phyloP scores from a whole-genome alignment of 2,797 vertebrate species.

The Rhinatrema bivittatum region DNA sequence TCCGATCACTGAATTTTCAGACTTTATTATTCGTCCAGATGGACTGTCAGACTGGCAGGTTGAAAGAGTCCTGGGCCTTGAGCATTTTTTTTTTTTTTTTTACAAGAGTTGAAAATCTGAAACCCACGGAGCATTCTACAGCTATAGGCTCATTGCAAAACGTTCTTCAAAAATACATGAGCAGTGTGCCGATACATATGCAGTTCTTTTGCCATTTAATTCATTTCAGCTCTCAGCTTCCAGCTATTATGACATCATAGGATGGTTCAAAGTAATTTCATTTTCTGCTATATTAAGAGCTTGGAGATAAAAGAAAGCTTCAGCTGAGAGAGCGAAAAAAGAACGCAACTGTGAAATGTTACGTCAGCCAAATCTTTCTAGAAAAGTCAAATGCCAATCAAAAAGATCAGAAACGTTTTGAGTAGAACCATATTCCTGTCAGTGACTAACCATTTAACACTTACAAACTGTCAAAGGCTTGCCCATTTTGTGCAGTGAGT shows the following conservation, averaged over 20 bases:
- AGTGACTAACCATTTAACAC: background rate
- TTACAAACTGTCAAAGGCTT: slow-evolving; percentile 1
- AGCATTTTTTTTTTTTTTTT: no score
- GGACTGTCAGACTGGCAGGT: no score
- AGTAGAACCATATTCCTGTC: slow-evolving; percentile 5
- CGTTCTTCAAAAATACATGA: slow-evolving; percentile 2
- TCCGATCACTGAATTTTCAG: no score
- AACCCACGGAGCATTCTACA: slow-evolving; percentile 20
- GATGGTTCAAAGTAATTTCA: slow-evolving; percentile 22
- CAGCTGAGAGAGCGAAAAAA: background rate
- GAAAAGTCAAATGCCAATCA: slow-evolving; percentile 18
- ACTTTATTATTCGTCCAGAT: no score
- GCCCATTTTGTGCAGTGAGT: background rate
- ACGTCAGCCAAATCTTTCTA: slow-evolving; percentile 1
- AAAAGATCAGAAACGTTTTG: slow-evolving; percentile 12
- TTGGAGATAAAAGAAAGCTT: slow-evolving; percentile 24
- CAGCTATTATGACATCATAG: slow-evolving; percentile 20
- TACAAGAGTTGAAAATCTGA: no score
- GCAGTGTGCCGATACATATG: slow-evolving; percentile 16
- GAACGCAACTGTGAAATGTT: slow-evolving; percentile 10
- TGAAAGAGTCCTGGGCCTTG: no score
- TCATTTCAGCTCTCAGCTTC: slow-evolving; percentile 19
- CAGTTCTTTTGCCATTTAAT: slow-evolving; percentile 29
- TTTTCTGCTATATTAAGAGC: slow-evolving; percentile 15
- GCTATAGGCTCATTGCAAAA: slow-evolving; percentile 24